Evolutionary conservation across 2,797 vertebrate species (phyloP).

Genomic region (Acomys russatus): DNA sequence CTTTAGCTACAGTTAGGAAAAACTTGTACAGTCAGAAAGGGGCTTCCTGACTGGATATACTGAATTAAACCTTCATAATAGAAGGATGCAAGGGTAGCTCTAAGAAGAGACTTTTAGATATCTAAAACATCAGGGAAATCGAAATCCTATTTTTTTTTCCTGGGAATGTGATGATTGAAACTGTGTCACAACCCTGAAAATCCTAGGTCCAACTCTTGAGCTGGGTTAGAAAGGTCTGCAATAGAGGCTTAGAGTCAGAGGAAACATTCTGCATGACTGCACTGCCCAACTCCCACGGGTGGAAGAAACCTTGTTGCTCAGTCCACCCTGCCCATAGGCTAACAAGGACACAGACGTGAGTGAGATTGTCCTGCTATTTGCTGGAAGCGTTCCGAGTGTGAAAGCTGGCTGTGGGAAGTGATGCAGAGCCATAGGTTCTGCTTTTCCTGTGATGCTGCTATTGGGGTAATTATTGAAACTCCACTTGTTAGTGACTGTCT

Average conservation of each 20-base stretch:
- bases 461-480: background rate
- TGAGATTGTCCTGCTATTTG: background rate
- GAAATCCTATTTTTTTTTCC: background rate
- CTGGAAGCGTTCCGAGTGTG: background rate
- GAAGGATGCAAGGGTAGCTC: background rate
- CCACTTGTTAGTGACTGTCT: background rate
- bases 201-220: background rate
- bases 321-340: background rate
- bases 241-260: background rate
- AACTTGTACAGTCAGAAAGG: background rate
- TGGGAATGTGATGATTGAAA: background rate
- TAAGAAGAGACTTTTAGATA: background rate
- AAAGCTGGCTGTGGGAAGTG: background rate
- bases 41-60: background rate
- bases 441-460: background rate
- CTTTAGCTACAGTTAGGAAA: background rate
- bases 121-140: background rate
- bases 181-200: background rate
- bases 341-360: background rate
- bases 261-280: background rate
- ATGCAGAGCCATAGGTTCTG: background rate
- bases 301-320: background rate
- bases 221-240: background rate
- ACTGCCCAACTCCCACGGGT: background rate
- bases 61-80: background rate